phyloP scores from a whole-genome alignment of 2,113 vertebrate species.

The Passer montanus region DNA sequence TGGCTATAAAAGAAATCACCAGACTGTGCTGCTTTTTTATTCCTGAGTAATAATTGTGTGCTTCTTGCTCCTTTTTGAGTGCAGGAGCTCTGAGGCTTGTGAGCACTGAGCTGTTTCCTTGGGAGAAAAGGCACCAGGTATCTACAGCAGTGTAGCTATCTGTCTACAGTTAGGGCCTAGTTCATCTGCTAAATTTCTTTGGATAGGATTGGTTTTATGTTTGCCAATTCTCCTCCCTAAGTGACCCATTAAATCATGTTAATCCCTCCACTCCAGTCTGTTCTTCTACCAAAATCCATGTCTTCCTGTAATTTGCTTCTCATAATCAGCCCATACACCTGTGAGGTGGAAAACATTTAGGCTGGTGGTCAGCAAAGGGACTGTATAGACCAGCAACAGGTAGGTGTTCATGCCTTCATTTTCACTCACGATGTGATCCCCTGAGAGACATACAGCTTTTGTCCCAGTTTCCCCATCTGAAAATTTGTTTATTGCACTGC shows the following conservation, averaged over 20 bases:
- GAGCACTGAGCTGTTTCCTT: neutral
- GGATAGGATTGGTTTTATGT: neutral
- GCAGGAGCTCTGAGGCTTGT: neutral
- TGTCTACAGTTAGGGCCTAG: neutral
- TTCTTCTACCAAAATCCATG: neutral
- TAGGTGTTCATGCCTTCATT: neutral
- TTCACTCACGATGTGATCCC: neutral
- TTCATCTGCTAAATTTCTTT: neutral
- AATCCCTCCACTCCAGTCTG: neutral
- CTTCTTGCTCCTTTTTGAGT: neutral
- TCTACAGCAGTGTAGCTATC: neutral
- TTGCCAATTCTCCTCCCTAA: neutral
- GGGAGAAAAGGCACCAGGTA: neutral
- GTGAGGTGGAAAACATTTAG: neutral
- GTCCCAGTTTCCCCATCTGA: neutral
- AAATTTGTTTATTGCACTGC: neutral
- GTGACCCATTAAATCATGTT: constrained; percentile 6
- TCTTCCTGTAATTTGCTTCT: neutral
- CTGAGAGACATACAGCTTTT: neutral
- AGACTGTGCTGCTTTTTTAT: neutral
- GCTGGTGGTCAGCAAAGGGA: neutral
- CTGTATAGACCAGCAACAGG: neutral
- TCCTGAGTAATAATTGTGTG: neutral
- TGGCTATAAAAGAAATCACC: neutral
- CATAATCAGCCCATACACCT: neutral